A percentile compares a stretch with the other conserved stretches of the same genome.
Evolutionary conservation across 2,888 invertebrate genomes (phyloP).

Genomic region (Chrysolina americana): DNA sequence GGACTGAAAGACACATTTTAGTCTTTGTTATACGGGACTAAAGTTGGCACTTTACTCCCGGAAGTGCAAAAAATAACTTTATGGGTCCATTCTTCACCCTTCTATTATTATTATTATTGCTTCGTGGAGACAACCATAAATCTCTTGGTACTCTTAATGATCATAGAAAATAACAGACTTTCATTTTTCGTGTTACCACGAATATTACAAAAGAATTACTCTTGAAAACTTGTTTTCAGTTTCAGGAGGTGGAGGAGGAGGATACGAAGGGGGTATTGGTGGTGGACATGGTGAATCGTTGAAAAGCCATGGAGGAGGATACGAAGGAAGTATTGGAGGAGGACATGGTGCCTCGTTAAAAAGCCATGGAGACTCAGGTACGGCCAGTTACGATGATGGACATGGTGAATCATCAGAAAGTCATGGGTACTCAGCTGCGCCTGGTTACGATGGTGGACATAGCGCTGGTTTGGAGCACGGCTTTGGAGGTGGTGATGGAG

Average conservation of each 20-base stretch:
- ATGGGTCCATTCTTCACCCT: too few relatives aligned
- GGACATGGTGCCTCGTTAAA: conserved; percentile 37
- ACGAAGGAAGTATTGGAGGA: conserved; percentile 64
- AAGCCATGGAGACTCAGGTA: conserved; percentile 13
- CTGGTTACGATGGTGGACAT: conserved; percentile 46
- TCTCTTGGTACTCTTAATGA: too few relatives aligned
- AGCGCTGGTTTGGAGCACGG: conserved; percentile 59
- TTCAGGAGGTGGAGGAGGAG: conserved; percentile 52
- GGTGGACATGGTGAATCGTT: conserved; percentile 40
- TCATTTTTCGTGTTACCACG: too few relatives aligned
- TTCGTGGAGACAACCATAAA: too few relatives aligned
- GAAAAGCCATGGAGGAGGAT: conserved; percentile 58
- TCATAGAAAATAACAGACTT: too few relatives aligned
- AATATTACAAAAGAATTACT: too few relatives aligned
- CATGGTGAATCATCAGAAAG: conserved; percentile 36
- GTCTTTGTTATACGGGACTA: too few relatives aligned
- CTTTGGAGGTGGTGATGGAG: conserved; percentile 58
- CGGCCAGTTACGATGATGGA: conserved; percentile 43
- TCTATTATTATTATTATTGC: too few relatives aligned
- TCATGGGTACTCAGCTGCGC: conserved; percentile 3
- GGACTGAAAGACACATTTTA: too few relatives aligned
- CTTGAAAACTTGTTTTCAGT: background rate
- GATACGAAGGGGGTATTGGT: conserved; percentile 66
- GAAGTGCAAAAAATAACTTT: too few relatives aligned
- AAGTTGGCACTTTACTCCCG: too few relatives aligned